Conservation (phyloP, 2,888 invertebrate genomes). For the Stomorhina lunata region DNA sequence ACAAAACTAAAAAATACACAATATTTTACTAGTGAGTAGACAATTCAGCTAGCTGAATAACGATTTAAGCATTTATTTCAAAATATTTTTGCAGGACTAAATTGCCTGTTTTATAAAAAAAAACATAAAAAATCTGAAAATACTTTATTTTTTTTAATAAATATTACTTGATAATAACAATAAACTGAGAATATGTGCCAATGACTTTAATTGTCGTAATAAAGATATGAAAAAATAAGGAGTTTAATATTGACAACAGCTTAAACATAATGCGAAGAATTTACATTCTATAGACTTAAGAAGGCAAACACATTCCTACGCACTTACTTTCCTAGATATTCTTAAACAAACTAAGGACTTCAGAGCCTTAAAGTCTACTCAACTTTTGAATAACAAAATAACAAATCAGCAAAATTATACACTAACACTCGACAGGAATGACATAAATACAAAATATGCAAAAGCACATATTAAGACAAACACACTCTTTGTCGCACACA, state of each 20-base stretch:
- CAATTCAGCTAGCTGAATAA: too few relatives aligned
- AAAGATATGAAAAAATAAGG: conserved; percentile 46
- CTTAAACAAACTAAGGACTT: not conserved
- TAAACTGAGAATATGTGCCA: not conserved
- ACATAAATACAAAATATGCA: conserved; percentile 38
- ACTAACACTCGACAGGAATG: conserved; percentile 36
- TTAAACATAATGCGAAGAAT: conserved; percentile 31
- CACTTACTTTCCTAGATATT: not conserved
- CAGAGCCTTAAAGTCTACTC: conserved; percentile 53
- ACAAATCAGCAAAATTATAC: conserved; percentile 59
- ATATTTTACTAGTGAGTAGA: too few relatives aligned
- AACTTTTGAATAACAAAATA: conserved; percentile 48
- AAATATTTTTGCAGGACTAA: too few relatives aligned
- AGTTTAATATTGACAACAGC: conserved; percentile 47
- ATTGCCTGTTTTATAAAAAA: too few relatives aligned
- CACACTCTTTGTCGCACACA: not conserved
- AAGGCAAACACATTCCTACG: not conserved
- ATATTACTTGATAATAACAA: too few relatives aligned
- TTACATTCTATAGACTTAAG: not conserved
- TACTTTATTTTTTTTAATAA: too few relatives aligned
- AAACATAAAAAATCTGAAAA: too few relatives aligned
- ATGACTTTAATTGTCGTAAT: conserved; percentile 37
- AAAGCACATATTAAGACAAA: not conserved
- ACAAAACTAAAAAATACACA: too few relatives aligned
- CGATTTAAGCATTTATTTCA: too few relatives aligned